Conservation (phyloP, 2,797 vertebrate species). For the Rhincodon typus region DNA sequence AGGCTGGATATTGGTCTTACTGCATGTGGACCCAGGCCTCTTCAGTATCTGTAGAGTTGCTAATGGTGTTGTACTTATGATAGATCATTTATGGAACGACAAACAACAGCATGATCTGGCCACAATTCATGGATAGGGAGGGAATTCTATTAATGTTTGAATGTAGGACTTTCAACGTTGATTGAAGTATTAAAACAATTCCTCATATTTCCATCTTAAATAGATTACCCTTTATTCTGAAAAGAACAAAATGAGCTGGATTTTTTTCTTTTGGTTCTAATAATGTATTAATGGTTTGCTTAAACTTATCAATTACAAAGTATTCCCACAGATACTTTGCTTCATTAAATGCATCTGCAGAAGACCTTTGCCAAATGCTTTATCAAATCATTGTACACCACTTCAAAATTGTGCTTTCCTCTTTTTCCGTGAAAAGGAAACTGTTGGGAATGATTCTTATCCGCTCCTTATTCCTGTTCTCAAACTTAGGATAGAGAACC, state of each 20-base stretch:
- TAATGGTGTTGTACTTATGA: too few species aligned
- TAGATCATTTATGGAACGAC: too few species aligned
- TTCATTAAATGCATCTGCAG: neutral
- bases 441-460: neutral
- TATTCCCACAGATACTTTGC: neutral
- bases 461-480: neutral
- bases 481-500: neutral
- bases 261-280: neutral
- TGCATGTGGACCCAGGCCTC: too few species aligned
- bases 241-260: neutral
- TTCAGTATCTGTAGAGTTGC: too few species aligned
- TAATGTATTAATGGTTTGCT: neutral
- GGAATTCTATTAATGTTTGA: neutral
- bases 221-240: neutral
- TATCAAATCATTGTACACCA: neutral
- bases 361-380: neutral
- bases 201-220: too few species aligned
- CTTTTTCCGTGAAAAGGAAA: neutral
- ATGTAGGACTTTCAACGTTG: neutral
- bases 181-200: neutral
- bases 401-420: neutral
- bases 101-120: too few species aligned
- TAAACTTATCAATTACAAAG: neutral
- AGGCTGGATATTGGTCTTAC: too few species aligned
- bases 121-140: too few species aligned